Conservation (phyloP, 2,888 invertebrate genomes). For the Xanthia icteritia region DNA sequence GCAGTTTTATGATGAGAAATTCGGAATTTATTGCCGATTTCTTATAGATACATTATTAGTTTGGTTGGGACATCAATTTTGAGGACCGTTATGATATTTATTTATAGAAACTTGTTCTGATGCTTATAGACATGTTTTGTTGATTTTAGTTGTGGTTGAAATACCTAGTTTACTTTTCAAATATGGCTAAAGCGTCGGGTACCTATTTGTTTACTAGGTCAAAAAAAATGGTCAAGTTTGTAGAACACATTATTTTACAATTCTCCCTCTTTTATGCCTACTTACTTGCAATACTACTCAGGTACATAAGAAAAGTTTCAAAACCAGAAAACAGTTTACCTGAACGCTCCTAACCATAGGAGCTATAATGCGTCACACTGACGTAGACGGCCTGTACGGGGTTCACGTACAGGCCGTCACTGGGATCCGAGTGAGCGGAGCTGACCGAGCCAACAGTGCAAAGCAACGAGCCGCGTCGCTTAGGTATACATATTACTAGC, state of each 20-base stretch:
- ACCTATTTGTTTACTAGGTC: background rate
- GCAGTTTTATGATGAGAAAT: conserved; percentile 39
- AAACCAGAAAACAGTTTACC: too few species aligned
- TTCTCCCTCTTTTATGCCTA: background rate
- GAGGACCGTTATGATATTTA: conserved; percentile 11
- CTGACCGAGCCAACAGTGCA: conserved; percentile 83
- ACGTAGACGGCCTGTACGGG: conserved; percentile 92
- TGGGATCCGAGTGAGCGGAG: conserved; percentile 88
- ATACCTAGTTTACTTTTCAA: conserved; percentile 18
- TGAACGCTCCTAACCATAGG: too few species aligned
- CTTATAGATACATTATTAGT: conserved; percentile 10
- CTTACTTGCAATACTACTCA: background rate
- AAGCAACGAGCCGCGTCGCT: conserved; percentile 81
- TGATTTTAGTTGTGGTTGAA: background rate
- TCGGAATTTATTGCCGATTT: conserved; percentile 39
- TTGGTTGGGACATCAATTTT: background rate
- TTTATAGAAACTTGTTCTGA: background rate
- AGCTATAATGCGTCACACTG: conserved; percentile 62
- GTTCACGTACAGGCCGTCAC: conserved; percentile 95
- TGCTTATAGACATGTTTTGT: background rate
- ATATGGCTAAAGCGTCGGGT: background rate
- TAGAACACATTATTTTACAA: background rate
- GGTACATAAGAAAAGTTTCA: too few species aligned
- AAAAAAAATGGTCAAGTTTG: background rate
- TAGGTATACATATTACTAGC: conserved; percentile 57